phyloP scores from a whole-genome alignment of 1,140 invertebrate genomes.

The Bilobella aurantiaca region DNA sequence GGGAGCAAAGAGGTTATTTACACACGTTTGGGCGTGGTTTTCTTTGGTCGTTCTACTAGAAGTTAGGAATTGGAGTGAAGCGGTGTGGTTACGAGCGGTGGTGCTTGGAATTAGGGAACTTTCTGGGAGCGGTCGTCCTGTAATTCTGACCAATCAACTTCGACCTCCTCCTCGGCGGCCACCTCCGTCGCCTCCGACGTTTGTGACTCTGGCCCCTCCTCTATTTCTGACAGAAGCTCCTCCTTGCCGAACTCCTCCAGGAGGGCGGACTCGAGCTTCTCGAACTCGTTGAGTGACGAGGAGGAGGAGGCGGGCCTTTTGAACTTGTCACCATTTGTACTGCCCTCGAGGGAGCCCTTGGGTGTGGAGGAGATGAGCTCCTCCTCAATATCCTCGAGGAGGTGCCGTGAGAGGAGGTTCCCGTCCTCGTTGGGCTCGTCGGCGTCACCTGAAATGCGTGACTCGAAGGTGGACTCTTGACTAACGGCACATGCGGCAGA shows the following conservation, averaged over 20 bases:
- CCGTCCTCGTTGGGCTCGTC: neutral
- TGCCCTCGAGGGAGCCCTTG: neutral
- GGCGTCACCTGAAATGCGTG: neutral
- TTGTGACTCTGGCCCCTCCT: slow-evolving; percentile 4
- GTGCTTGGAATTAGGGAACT: no score
- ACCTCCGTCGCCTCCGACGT: neutral
- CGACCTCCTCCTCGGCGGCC: neutral
- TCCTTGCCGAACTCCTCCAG: neutral
- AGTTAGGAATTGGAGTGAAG: no score
- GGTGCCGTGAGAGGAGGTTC: neutral
- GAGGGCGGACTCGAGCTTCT: neutral
- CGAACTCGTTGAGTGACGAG: neutral
- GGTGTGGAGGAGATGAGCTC: neutral
- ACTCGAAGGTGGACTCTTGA: neutral
- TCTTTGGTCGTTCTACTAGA: neutral
- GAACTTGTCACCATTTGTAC: slow-evolving; percentile 1
- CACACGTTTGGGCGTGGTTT: neutral
- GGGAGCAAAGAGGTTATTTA: neutral
- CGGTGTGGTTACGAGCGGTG: no score
- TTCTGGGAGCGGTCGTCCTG: neutral
- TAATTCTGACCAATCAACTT: neutral
- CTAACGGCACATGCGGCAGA: neutral
- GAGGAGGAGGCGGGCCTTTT: neutral
- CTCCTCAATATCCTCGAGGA: neutral
- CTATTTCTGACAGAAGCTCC: neutral